Conservation (phyloP, 2,888 invertebrate species). For the Drosophila kuntzei region DNA sequence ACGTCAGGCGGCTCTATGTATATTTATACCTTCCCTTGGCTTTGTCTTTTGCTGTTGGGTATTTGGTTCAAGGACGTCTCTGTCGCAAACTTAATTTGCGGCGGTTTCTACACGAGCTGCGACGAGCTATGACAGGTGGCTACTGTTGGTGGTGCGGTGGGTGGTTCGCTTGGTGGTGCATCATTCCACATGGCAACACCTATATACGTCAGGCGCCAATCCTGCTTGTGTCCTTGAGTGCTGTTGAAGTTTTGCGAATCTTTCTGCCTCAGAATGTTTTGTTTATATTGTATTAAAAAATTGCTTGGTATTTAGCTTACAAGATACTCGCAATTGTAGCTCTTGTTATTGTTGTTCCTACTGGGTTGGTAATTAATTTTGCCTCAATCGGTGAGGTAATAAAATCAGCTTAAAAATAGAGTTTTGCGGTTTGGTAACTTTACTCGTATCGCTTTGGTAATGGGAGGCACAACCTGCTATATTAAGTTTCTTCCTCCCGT, state of each 20-base stretch:
- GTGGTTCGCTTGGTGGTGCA: conserved; percentile 9
- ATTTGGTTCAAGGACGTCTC: conserved; percentile 76
- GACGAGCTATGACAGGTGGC: conserved; percentile 42
- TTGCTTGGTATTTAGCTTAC: conserved; percentile 47
- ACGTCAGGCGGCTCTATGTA: conserved; percentile 29
- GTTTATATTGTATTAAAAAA: conserved; percentile 70
- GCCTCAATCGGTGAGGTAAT: conserved; percentile 45
- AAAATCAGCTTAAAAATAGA: conserved; percentile 45
- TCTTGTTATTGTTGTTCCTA: conserved; percentile 32
- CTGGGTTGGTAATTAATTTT: conserved; percentile 73
- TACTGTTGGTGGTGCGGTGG: conserved; percentile 4
- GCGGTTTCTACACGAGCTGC: conserved; percentile 58
- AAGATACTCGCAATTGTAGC: conserved; percentile 33
- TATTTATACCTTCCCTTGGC: conserved; percentile 39
- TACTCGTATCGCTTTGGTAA: conserved; percentile 32
- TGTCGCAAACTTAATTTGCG: conserved; percentile 75
- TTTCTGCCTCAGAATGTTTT: conserved; percentile 45
- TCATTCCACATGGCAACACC: conserved; percentile 66
- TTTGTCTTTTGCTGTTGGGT: conserved; percentile 45
- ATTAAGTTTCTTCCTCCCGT: conserved; percentile 30
- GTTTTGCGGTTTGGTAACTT: conserved; percentile 25
- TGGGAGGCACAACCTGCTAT: conserved; percentile 7
- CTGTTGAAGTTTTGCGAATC: conserved; percentile 55
- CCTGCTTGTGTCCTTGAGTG: conserved; percentile 68
- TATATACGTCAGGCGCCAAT: conserved; percentile 39